Base-by-base conservation (phyloP, 2,888 invertebrate genomes). In the Drosophila kuntzei region DNA sequence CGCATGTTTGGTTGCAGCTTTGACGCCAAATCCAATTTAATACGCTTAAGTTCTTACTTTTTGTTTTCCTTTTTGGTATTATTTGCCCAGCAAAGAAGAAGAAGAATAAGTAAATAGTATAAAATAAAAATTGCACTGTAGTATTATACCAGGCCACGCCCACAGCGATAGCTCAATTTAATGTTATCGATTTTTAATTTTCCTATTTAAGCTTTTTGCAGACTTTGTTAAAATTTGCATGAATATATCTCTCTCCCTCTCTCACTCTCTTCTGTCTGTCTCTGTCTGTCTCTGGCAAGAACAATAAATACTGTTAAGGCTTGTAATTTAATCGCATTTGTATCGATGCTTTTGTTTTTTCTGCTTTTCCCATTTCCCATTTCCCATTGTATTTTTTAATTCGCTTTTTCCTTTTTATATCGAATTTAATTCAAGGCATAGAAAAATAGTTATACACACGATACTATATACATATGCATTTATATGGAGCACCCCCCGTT, bases 11-110 rank as follows among this genome's bases (percentile, higher is more conserved):
- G 71, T 68, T 89, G 85, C 87, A 83, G 89, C 87, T 89, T 89
- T 89, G 71, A 63, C 49, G 81, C 64, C 78, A 90, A 87, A 87
- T 87, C 90, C 90, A 89, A 87, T 89, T 87, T 87, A 90, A 87
- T 87, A 82, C 87, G 87, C 86, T 87, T 87, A 87, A 89, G 87
- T 87, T 90, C 78, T 87, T 88, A 87, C 80, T 80, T 82, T 88
- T 88, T 79, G 67, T 67, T 61, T 72, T 29, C 62, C 60, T 77
- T 70, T 70, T 41, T 41, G 11, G 54, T 72, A 58, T 73, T 57
- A 47, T 59, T 49, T 53, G 50, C 44, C 20, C 29, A 46, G n/a
- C 22, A 20, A 25, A 36, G 34, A 53, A 39, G n/a, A 54, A 53
- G 54, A 44, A 18, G 49, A 14, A 44, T 25, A 44, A 20, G 54